Evolutionary conservation across 1,140 invertebrate species (phyloP).

Genomic region (Chrysomallon squamiferum): DNA sequence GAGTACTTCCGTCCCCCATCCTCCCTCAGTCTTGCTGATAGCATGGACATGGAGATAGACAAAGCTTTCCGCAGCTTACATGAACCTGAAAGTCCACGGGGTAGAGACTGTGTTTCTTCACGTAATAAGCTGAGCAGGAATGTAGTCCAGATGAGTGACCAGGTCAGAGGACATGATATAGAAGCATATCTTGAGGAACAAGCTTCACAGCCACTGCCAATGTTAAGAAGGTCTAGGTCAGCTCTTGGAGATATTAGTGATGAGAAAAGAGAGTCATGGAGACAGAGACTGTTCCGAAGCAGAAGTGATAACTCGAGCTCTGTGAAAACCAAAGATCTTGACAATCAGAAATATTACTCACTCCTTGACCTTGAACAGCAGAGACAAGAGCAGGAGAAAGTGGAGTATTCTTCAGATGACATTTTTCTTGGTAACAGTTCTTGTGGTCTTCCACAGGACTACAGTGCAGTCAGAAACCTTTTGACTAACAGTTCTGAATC

Average conservation of each 20-base stretch:
- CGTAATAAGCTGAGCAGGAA: background rate
- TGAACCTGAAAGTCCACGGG: background rate
- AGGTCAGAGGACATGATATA: background rate
- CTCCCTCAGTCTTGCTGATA: slow-evolving; percentile 29
- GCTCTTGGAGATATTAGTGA: background rate
- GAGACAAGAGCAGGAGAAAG: background rate
- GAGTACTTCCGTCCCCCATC: slow-evolving; percentile 24
- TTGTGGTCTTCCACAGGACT: background rate
- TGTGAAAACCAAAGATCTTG: slow-evolving; percentile 16
- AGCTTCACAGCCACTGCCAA: background rate
- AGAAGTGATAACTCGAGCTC: slow-evolving; percentile 11
- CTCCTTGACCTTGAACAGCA: slow-evolving; percentile 11
- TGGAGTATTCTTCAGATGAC: background rate
- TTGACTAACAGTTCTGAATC: background rate
- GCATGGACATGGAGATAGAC: slow-evolving; percentile 29
- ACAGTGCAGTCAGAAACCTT: background rate
- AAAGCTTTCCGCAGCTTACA: slow-evolving; percentile 23
- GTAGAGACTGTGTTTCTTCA: background rate
- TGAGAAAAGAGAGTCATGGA: slow-evolving; percentile 3
- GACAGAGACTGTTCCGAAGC: slow-evolving; percentile 14
- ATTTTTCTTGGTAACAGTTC: background rate
- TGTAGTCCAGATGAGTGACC: background rate
- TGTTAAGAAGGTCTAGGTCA: background rate
- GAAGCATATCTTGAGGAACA: background rate
- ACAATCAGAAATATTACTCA: slow-evolving; percentile 8